Evolutionary conservation across 2,888 invertebrate genomes (phyloP).

Genomic region (Zhuqinia jingwanae): DNA sequence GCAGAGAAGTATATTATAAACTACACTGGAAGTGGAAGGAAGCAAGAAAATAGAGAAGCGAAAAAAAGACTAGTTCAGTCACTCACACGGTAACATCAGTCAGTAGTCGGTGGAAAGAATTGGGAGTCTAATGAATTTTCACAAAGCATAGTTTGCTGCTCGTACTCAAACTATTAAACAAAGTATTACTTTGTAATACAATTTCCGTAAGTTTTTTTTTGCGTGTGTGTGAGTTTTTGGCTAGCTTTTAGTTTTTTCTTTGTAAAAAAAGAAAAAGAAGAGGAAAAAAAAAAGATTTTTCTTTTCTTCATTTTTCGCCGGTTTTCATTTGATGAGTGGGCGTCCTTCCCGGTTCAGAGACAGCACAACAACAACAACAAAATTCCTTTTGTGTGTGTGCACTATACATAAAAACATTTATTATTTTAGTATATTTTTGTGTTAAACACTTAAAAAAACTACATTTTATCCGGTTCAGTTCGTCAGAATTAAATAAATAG

Average conservation of each 20-base stretch:
- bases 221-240: neutral
- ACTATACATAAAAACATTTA: neutral
- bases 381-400: constrained; percentile 19
- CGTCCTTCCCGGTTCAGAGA: constrained; percentile 35
- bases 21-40: too few relatives aligned
- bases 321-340: constrained; percentile 38
- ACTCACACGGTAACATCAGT: constrained; percentile 21
- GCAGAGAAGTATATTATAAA: neutral
- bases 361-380: constrained; percentile 32
- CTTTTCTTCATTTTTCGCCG: constrained; percentile 6
- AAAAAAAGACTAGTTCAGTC: constrained; percentile 39
- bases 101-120: constrained; percentile 29
- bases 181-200: constrained; percentile 20
- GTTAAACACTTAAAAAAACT: neutral
- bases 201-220: constrained; percentile 21
- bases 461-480: constrained; percentile 11
- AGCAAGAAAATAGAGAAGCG: constrained; percentile 18
- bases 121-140: constrained; percentile 22
- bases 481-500: constrained; percentile 8
- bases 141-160: constrained; percentile 15
- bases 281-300: constrained; percentile 29
- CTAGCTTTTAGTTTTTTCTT: constrained; percentile 28
- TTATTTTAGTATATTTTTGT: constrained; percentile 16
- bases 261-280: constrained; percentile 37
- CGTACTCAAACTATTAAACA: neutral